Percentiles rank a stretch among this genome's conserved stretches.
Conservation (phyloP, 1,140 invertebrate species). For the Conopomorpha cramerella region DNA sequence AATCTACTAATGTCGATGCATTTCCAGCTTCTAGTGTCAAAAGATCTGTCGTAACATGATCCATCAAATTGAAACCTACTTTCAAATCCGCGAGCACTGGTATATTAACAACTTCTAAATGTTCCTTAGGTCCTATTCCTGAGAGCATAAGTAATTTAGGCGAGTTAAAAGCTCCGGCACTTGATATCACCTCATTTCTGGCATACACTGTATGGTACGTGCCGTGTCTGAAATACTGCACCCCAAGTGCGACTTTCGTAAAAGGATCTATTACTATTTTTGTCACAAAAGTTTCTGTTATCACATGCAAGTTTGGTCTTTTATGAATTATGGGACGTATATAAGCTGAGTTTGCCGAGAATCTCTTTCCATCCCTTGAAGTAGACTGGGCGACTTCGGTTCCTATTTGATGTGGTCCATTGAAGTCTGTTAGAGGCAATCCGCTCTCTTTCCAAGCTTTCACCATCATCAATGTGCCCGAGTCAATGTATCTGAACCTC, state of each 20-base stretch:
- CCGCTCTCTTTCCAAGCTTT: constrained; percentile 66
- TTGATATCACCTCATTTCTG: constrained; percentile 75
- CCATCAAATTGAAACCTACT: constrained; percentile 81
- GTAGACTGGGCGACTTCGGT: constrained; percentile 65
- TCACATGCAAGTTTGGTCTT: constrained; percentile 72
- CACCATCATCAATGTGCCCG: constrained; percentile 58
- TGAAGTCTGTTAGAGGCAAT: constrained; percentile 60
- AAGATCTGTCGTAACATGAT: constrained; percentile 69
- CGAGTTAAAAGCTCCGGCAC: constrained; percentile 72
- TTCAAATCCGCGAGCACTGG: constrained; percentile 65
- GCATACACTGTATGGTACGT: constrained; percentile 46
- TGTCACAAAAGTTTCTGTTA: constrained; percentile 71
- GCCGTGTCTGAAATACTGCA: constrained; percentile 69
- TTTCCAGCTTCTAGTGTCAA: constrained; percentile 59
- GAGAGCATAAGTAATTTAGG: constrained; percentile 78
- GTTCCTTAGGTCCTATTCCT: constrained; percentile 71
- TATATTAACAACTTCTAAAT: constrained; percentile 62
- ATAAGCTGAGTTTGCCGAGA: constrained; percentile 75
- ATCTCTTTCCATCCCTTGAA: constrained; percentile 64
- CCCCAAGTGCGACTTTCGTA: constrained; percentile 71
- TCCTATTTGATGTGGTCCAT: constrained; percentile 61
- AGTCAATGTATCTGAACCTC: constrained; percentile 64
- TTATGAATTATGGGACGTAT: constrained; percentile 71
- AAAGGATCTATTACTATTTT: constrained; percentile 73
- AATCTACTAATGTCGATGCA: constrained; percentile 37